Base-by-base conservation (phyloP, 2,888 invertebrate species). In the Mantis religiosa region DNA sequence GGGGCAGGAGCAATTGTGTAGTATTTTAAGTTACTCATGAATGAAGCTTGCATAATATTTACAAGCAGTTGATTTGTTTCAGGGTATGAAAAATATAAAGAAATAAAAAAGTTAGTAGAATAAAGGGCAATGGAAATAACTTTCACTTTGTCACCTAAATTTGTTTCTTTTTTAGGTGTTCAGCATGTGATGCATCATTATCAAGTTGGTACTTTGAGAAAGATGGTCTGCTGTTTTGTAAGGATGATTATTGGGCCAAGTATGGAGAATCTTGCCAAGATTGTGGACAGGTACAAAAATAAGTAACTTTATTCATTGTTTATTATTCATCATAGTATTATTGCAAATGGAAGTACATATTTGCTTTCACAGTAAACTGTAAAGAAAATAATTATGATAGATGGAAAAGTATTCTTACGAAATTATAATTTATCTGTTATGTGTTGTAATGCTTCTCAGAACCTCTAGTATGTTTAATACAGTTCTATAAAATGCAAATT, bases 131-230 rank as follows among this genome's bases (percentile, higher is more conserved):
- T 41, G 41, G 2, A 41, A 41, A 41, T 41, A 41, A 12, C 41
- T 1, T 34, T 34, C 8, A 34, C 30, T 41, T 12, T 12, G 12
- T 41, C 12, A 20, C 0, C 30, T 41, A 12, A 84, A 25, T 15
- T 27, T 47, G 12, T 28, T 54, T 34, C 90, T 90, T 90, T 92
- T 92, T n/a, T 92, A 98, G 98, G 93, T 98, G 98, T 93, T 98
- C 98, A 25, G 97, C 97, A 0, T 98, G 98, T 93, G 97, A 98
- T 92, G 95, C 95, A n/a, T 95, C 96, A 88, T 94, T 98, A 82
- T 97, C 97, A 7, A 96, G 96, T 91, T 98, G 98, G 98, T 98
- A 98, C 93, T 98, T 98, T 93, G 98, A 98, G 94, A 98, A 98
- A 93, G 96, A 97, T 92, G 98, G 98, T 0, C 93, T 98, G 90